Evolutionary conservation across 2,888 invertebrate genomes (phyloP).

Genomic region (Dichetophora obliterata): DNA sequence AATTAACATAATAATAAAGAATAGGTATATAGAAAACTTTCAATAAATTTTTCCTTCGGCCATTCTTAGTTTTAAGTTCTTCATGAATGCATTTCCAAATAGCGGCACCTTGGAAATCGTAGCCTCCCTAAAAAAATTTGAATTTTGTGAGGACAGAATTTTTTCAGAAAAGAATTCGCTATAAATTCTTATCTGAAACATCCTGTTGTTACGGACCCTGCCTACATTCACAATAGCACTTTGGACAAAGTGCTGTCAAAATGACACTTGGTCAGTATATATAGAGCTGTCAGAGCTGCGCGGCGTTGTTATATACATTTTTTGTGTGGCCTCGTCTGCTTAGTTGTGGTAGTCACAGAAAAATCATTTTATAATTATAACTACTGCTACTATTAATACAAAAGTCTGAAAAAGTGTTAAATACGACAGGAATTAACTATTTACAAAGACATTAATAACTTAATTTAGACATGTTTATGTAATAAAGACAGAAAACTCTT

Average conservation of each 20-base stretch:
- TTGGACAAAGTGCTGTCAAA: background rate
- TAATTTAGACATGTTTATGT: conserved; percentile 8
- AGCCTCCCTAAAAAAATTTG: too few species aligned
- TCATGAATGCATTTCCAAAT: too few species aligned
- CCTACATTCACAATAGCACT: background rate
- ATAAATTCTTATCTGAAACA: too few species aligned
- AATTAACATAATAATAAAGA: too few species aligned
- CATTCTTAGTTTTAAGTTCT: too few species aligned
- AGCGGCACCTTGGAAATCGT: too few species aligned
- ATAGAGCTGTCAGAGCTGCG: conserved; percentile 49
- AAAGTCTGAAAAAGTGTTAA: conserved; percentile 51
- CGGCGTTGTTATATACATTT: conserved; percentile 56
- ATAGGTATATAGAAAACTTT: too few species aligned
- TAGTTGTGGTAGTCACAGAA: conserved; percentile 28
- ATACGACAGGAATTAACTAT: conserved; percentile 27
- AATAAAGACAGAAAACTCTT: conserved; percentile 32
- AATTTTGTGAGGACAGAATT: too few species aligned
- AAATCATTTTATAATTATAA: conserved; percentile 34
- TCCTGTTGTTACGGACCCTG: too few species aligned
- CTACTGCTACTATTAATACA: conserved; percentile 42
- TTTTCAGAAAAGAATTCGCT: too few species aligned
- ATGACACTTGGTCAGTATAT: conserved; percentile 11
- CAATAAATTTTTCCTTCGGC: too few species aligned
- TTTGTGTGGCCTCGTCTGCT: conserved; percentile 42
- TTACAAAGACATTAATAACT: conserved; percentile 19